Base-by-base conservation (phyloP, 1,140 invertebrate genomes). In the Drosophila grimshawi region DNA sequence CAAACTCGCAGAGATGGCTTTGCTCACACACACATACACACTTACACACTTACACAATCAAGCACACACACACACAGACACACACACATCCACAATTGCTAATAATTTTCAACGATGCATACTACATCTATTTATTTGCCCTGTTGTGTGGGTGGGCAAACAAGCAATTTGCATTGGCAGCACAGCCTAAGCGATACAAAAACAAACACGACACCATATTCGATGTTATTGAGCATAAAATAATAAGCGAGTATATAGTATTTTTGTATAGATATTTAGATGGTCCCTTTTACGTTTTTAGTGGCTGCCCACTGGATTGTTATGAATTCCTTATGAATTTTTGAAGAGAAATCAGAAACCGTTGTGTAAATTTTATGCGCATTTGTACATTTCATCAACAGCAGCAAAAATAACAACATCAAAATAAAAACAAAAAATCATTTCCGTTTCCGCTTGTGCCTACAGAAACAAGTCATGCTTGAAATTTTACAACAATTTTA, bases 381-480 rank as follows among this genome's bases (percentile, higher is more conserved):
- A 45, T 53, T 29, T 55, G 3, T 45, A 52, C 39, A 62, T 59
- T 68, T 48, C 71, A 61, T 53, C 49, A 45, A 37, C 49, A 6
- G 32, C 37, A 52, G 53, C 35, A 11, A 29, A 45, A 59, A 48
- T 27, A 45, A 32, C 60, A 56, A 69, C 52, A 69, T 45, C 49
- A 53, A 48, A 45, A 32, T 53, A 56, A 69, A 52, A 72, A 57
- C 45, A 63, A 66, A 74, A 82, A 76, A 79, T 86, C 76, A 88
- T 82, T 82, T 86, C 83, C 82, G 82, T 63, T 88, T 86, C 72
- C 76, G 82, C 37, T 46, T 19, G 32, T 48, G 75, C 78, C 81
- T 52, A 72, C 67, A 61, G 64, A 78, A 81, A 56, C 63, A 82
- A 88, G 64, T 86, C 71, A 65, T 45, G 82, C 80, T 41, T 82